Evolutionary conservation across 2,797 vertebrate genomes (phyloP).

Genomic region (Tragelaphus eurycerus): DNA sequence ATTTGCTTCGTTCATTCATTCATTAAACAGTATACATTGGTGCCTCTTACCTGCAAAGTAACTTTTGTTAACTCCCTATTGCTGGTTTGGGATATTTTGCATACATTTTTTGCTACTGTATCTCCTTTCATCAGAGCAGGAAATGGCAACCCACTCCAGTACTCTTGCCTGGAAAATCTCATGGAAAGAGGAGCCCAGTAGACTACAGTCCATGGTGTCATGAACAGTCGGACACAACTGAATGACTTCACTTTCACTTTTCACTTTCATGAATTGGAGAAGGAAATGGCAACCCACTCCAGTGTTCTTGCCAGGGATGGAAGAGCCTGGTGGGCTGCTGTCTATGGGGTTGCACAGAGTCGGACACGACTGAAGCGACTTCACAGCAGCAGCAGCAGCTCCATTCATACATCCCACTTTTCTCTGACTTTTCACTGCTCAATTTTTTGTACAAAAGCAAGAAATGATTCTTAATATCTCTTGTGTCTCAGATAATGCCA

Average conservation of each 20-base stretch:
- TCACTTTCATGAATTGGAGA: background rate
- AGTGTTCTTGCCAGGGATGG: background rate
- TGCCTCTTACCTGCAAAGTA: background rate
- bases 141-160: background rate
- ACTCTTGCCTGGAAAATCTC: background rate
- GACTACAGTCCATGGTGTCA: background rate
- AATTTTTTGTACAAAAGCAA: background rate
- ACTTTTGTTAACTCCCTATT: background rate
- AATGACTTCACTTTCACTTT: background rate
- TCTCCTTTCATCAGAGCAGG: background rate
- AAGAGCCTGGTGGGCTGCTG: background rate
- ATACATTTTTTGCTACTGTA: background rate
- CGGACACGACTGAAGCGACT: fast-evolving
- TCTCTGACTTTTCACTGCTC: background rate
- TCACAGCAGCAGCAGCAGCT: background rate
- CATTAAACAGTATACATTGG: background rate
- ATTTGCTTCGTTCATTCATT: background rate
- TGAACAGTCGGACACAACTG: background rate
- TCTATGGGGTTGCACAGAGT: background rate
- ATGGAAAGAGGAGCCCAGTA: background rate
- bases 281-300: background rate
- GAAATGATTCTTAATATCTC: background rate
- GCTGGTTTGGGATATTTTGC: background rate
- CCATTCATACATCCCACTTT: background rate
- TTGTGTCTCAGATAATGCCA: background rate